Evolutionary conservation across 2,888 invertebrate genomes (phyloP), one percentile per base, ranked within the genome.

Genomic region (Eugnorisma glareosa): DNA sequence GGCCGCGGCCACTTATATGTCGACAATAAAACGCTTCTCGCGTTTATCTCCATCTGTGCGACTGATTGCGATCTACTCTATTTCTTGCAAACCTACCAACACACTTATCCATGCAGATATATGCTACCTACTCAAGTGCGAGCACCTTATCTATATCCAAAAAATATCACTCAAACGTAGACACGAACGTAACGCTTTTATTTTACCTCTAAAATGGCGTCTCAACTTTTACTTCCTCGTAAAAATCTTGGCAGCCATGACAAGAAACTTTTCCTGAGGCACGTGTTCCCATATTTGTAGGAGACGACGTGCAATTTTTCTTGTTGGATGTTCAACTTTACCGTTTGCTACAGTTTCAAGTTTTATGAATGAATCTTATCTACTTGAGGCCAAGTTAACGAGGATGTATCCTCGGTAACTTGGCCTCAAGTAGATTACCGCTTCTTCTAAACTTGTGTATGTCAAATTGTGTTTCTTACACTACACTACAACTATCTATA

Each of bases 51-150:
- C 83, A 89, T 88, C 89, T 90, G 86, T 84, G 85, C 84, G 83
- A 88, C 89, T 86, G 91, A 93, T 93, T 89, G 85, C 84, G 71
- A 89, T 88, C 89, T 87, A 83, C 88, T 86, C 84, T 77, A 85
- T 81, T 82, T 84, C 79, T 85, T 82, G 59, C 67, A 40, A 64
- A 77, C 71, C 71, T 85, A 82, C 73, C 75, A 79, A 82, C 76
- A 54, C 18, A 37, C 43, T 81, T 81, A 82, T 83, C 82, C 86
- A 86, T 85, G 88, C 67, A 82, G 77, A 85, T 13, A 15, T 57
- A 43, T 45, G 48, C 10, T 48, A 31, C 40, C 45, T 43, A 54
- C 69, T 88, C 74, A 82, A 88, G 78, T 74, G 82, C 28, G 11
- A 45, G 13, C 61, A 64, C 57, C 64, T 63, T 72, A 67, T 74